Evolutionary conservation across 1,140 invertebrate genomes (phyloP).

Genomic region (Diabrotica undecimpunctata): DNA sequence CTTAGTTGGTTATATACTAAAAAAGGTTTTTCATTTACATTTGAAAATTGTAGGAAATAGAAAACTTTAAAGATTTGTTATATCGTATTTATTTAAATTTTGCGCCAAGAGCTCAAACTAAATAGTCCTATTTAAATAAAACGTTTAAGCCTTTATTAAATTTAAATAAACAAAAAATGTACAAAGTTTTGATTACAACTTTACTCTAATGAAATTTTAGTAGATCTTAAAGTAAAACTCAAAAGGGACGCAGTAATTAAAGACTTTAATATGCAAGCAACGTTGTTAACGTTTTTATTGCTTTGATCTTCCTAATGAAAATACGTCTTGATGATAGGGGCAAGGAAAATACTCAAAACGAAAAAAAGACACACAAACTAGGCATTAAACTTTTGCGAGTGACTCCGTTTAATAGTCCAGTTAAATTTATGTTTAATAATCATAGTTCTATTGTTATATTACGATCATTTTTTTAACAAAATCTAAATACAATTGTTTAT

Average conservation of each 20-base stretch:
- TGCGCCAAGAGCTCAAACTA: too few relatives aligned
- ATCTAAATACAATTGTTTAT: too few relatives aligned
- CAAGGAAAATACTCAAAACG: background rate
- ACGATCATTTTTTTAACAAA: too few relatives aligned
- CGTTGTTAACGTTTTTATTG: constrained; percentile 12
- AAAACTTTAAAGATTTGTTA: too few relatives aligned
- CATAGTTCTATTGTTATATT: too few relatives aligned
- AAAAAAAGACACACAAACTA: constrained; percentile 1
- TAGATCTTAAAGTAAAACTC: constrained; percentile 7
- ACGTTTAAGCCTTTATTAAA: background rate
- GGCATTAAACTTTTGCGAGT: background rate
- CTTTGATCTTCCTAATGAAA: constrained; percentile 16
- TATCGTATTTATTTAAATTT: too few relatives aligned
- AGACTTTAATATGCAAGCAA: constrained; percentile 11
- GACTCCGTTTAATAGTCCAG: background rate
- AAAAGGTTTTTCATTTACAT: too few relatives aligned
- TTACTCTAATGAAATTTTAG: constrained; percentile 5
- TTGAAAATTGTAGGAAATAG: too few relatives aligned
- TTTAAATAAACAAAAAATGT: constrained; percentile 1
- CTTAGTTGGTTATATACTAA: too few relatives aligned
- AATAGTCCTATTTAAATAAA: background rate
- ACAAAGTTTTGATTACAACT: constrained; percentile 12
- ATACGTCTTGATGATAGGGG: constrained; percentile 3
- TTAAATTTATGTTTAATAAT: too few relatives aligned
- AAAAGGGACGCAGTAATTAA: constrained; percentile 9